These are phyloP conservation scores for Prochilodus magdalenae DNA, from an alignment of 2,113 vertebrate species.

Conservation along the genomic window DNA sequence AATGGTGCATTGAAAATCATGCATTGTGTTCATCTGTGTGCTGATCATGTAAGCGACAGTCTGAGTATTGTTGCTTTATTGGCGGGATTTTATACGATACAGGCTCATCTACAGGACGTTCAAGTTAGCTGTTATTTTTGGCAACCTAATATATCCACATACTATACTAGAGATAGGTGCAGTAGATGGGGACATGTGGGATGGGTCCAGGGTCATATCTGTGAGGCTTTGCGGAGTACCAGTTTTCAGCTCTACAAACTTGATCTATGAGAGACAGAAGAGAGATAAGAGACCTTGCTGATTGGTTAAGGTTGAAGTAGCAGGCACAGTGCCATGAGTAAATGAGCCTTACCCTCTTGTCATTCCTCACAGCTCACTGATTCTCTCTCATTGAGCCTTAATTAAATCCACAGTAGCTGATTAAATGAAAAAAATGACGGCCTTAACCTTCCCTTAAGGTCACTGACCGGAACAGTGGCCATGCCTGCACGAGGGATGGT, in stretches of 20 bases:
- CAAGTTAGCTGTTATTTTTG: too few relatives aligned
- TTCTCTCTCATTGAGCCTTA: constrained; percentile 33
- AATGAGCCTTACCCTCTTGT: constrained; percentile 18
- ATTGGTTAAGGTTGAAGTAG: constrained; percentile 4
- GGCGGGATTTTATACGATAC: too few relatives aligned
- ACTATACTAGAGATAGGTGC: background rate
- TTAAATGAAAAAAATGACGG: constrained; percentile 40
- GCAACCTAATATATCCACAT: background rate
- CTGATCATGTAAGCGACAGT: too few relatives aligned
- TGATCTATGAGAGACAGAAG: constrained; percentile 22
- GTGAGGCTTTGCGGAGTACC: background rate
- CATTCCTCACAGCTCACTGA: background rate
- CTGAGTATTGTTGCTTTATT: too few relatives aligned
- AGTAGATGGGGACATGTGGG: background rate
- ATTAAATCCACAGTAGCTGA: constrained; percentile 44
- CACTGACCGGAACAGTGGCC: background rate
- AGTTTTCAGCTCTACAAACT: constrained; percentile 27
- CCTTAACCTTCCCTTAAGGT: background rate
- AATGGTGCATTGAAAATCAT: too few relatives aligned
- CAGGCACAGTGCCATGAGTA: constrained; percentile 39
- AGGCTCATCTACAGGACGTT: too few relatives aligned
- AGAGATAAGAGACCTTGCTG: background rate
- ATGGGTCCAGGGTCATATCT: background rate
- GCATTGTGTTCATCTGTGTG: too few relatives aligned
- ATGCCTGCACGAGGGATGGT: background rate